Evolutionary conservation across 2,113 vertebrate species (phyloP), one percentile per base, ranked within the genome.

Genomic region (Argyrosomus japonicus): DNA sequence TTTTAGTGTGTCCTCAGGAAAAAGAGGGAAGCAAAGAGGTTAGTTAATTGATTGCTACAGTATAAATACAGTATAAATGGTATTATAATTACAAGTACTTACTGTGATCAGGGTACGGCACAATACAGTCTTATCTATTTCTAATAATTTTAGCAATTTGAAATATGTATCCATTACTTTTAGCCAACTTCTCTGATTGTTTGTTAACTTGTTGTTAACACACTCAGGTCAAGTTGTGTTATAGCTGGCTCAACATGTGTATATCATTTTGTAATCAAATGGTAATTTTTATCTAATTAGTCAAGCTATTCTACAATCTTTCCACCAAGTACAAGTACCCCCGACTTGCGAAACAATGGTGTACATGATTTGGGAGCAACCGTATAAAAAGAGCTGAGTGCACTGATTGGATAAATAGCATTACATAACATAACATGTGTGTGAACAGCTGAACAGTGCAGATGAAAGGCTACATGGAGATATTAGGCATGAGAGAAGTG

Each of bases 21-120:
- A 40, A 76, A 64, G 56, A 69, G 11, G 36, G n/a, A 56, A 21
- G 62, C 64, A 79, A 83, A 80, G 8, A 25, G n/a, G 40, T 69
- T 69, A 69, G 13, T 70, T 65, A 54, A 27, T 9, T 62, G 12
- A 17, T 53, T 63, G 36, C 7, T 40, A 40, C 36, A 40, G 7
- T 40, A 32, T 32, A 32, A 32, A 32, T 32, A 32, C 6, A 32
- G 32, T 32, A 32, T 32, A 32, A 32, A 32, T 32, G 32, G 32
- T 32, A 32, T 32, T 32, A 32, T 5, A 32, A 32, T 32, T 32
- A 32, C 32, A 32, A 32, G 32, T 32, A 32, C 32, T 32, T 32
- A 32, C 32, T 32, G 32, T 32, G 32, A 32, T 32, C 32, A 32
- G 32, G 32, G 32, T 32, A 32, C 32, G 6, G 32, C 32, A 32